These are phyloP conservation scores for Percopsis transmontana DNA, from an alignment of 2,113 vertebrate species.

Conservation along the genomic window DNA sequence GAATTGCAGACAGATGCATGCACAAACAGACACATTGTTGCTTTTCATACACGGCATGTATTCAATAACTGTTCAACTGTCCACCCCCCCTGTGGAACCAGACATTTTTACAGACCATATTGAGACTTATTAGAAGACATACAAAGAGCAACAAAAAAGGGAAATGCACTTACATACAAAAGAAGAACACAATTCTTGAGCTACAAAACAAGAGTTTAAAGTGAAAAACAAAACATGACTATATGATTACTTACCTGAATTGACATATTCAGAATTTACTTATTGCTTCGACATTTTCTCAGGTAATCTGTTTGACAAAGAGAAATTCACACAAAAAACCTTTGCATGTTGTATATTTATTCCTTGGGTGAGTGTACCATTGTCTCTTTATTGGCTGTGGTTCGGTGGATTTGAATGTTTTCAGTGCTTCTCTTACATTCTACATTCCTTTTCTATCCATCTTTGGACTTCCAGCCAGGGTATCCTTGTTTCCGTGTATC, in stretches of 20 bases:
- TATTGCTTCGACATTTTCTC: slow-evolving; percentile 38
- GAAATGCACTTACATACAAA: not conserved
- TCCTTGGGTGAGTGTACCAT: slow-evolving; percentile 7
- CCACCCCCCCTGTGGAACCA: not conserved
- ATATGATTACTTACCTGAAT: slow-evolving; percentile 50
- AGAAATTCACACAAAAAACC: slow-evolving; percentile 32
- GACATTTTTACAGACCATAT: too few relatives aligned
- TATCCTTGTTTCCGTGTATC: not conserved
- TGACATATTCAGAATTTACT: slow-evolving; percentile 33
- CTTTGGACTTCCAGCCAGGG: not conserved
- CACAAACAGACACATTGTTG: not conserved
- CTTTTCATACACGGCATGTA: slow-evolving; percentile 4
- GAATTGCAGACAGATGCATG: slow-evolving; percentile 29
- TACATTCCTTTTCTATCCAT: not conserved
- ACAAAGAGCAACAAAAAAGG: slow-evolving; percentile 10
- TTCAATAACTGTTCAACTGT: not conserved
- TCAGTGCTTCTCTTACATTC: not conserved
- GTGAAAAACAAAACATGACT: slow-evolving; percentile 10
- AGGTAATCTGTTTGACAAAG: slow-evolving; percentile 33
- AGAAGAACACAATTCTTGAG: not conserved
- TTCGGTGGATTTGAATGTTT: not conserved
- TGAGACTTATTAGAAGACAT: not conserved
- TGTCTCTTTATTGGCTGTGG: not conserved
- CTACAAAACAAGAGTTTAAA: not conserved
- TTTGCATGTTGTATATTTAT: slow-evolving; percentile 9